Conservation (phyloP, 2,888 invertebrate genomes). For the Trachelus stipa region DNA sequence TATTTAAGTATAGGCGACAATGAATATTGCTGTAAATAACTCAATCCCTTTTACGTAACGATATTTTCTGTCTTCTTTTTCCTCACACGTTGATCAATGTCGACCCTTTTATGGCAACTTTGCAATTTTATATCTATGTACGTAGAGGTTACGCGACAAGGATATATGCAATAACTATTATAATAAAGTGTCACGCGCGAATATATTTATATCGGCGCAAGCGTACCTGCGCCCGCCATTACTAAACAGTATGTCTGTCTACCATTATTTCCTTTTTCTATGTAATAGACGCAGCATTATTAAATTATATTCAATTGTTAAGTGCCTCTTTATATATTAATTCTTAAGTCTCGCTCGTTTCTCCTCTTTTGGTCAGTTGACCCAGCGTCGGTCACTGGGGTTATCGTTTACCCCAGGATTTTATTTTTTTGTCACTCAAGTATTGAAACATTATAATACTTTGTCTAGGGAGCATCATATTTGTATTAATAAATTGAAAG, state of each 20-base stretch:
- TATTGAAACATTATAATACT: too few relatives aligned
- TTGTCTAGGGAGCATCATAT: too few relatives aligned
- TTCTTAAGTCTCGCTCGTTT: neutral
- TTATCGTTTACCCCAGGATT: too few relatives aligned
- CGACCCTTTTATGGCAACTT: slow-evolving; percentile 20
- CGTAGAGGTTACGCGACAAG: neutral
- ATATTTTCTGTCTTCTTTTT: slow-evolving; percentile 12
- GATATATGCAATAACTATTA: neutral
- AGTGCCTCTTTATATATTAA: neutral
- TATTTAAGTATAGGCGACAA: neutral
- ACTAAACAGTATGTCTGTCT: slow-evolving; percentile 15
- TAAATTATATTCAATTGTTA: slow-evolving; percentile 47
- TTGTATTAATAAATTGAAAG: too few relatives aligned
- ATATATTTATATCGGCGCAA: neutral
- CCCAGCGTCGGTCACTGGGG: neutral
- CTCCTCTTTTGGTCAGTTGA: neutral
- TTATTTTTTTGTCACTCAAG: too few relatives aligned
- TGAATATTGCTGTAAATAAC: slow-evolving; percentile 34
- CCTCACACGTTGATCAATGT: slow-evolving; percentile 7
- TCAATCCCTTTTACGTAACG: slow-evolving; percentile 20
- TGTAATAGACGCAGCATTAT: slow-evolving; percentile 31
- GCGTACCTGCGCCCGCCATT: slow-evolving; percentile 1
- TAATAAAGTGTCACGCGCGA: neutral
- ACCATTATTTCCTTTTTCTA: slow-evolving; percentile 21
- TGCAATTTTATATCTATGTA: slow-evolving; percentile 31